Conservation (phyloP, 2,113 vertebrate species). For the Cranoglanis bouderius region DNA sequence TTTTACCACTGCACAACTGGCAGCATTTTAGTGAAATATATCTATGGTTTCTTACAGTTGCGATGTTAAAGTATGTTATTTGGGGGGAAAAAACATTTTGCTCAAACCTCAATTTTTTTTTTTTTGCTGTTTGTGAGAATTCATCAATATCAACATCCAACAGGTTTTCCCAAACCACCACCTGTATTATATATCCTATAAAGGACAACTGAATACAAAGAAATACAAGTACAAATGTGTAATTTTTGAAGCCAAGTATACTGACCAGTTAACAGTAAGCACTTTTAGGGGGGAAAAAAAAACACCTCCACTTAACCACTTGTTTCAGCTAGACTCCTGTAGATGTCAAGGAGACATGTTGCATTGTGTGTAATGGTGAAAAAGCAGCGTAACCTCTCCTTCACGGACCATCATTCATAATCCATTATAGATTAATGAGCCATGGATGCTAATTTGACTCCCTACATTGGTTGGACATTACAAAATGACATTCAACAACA, state of each 20-base stretch:
- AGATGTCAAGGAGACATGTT: neutral
- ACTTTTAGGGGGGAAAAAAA: neutral
- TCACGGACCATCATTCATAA: conserved; percentile 50
- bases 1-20: neutral
- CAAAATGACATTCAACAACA: conserved; percentile 54
- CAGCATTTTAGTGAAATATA: neutral
- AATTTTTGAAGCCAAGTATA: neutral
- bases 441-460: conserved; percentile 62
- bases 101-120: neutral
- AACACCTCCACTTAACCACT: neutral
- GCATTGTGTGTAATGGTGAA: conserved; percentile 19
- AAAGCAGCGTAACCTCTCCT: conserved; percentile 39
- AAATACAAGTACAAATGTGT: neutral
- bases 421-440: conserved; percentile 61
- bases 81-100: too few relatives aligned
- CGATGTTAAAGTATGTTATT: neutral
- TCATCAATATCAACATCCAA: neutral
- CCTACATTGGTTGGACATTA: conserved; percentile 45
- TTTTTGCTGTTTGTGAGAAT: neutral
- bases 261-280: neutral
- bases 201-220: neutral
- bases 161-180: neutral
- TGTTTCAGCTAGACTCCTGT: neutral
- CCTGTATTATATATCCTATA: neutral
- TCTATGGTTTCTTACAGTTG: too few relatives aligned